Base-by-base conservation (phyloP, 2,797 vertebrate genomes). In the Melanotaenia boesemani region DNA sequence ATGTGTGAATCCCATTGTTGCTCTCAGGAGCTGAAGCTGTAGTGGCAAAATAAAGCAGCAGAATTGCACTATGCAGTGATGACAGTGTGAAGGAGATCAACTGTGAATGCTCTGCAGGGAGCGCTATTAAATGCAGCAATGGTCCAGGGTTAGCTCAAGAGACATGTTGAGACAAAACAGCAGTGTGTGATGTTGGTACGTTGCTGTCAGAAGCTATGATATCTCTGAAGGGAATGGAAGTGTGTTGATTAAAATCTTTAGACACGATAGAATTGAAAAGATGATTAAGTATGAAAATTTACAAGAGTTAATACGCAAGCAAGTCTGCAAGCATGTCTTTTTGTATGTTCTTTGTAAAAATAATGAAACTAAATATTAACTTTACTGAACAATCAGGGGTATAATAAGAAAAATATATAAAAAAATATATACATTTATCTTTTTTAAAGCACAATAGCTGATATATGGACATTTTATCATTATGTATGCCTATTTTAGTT, bases 101-200 rank as follows among this genome's bases (percentile, higher is more conserved):
- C 80, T 82, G 65, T 70, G 75, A 82, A 69, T 65, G 61, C 56
- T 75, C 80, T 78, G 77, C 70, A 64, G 75, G 76, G 66, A 83
- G 84, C 81, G 77, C 81, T 83, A 85, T 88, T 86, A 82, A 85
- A 88, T 82, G 70, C 56, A 5, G 83, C 83, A 83, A 57, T 78
- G 80, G 82, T 72, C 86, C 88, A 76, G 62, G 68, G 63, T 72
- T 50, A 67, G 73, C 81, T 73, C 36, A 2, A 46, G 67, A 90
- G 79, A 82, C 75, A 36, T 76, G 81, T 75, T 78, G 77, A 87
- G 82, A 86, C 79, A 90, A 84, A 86, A 84, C 77, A 82, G 28
- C 58, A 66, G 54, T 46, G 63, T 72, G 82, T 37, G 54, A 67
- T 58, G 67, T 28, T 22, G 69, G 24, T 52, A 67, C 55, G 67